phyloP scores from a whole-genome alignment of 2,888 invertebrate species.

The Pomacea canaliculata region DNA sequence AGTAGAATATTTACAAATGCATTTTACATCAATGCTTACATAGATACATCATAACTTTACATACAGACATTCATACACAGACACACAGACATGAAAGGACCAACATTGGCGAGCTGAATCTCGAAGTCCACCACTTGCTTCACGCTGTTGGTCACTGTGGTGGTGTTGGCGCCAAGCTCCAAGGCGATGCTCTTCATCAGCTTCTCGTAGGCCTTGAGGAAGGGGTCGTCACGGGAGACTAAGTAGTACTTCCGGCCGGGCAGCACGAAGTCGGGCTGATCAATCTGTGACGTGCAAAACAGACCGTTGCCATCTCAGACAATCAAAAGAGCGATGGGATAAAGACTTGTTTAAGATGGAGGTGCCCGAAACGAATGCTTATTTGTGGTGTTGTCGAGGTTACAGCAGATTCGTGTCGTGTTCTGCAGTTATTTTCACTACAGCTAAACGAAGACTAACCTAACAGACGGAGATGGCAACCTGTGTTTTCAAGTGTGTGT shows the following conservation, averaged over 20 bases:
- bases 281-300: conserved; percentile 75
- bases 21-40: too few relatives aligned
- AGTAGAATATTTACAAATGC: too few relatives aligned
- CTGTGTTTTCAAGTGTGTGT: too few relatives aligned
- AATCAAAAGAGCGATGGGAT: not conserved
- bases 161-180: conserved; percentile 81
- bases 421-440: too few relatives aligned
- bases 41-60: too few relatives aligned
- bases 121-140: conserved; percentile 86
- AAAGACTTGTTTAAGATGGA: not conserved
- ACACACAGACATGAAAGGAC: too few relatives aligned
- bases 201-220: conserved; percentile 87
- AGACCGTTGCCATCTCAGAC: not conserved
- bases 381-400: not conserved
- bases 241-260: conserved; percentile 87
- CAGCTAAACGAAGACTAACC: too few relatives aligned
- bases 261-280: conserved; percentile 86
- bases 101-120: conserved; percentile 87
- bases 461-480: too few relatives aligned
- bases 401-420: too few relatives aligned
- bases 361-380: not conserved
- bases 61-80: too few relatives aligned
- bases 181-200: conserved; percentile 87
- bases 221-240: conserved; percentile 61
- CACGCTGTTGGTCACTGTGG: conserved; percentile 79